These are phyloP conservation scores for Drosophila funebris DNA, from an alignment of 1,140 invertebrate species.

Conservation along the genomic window DNA sequence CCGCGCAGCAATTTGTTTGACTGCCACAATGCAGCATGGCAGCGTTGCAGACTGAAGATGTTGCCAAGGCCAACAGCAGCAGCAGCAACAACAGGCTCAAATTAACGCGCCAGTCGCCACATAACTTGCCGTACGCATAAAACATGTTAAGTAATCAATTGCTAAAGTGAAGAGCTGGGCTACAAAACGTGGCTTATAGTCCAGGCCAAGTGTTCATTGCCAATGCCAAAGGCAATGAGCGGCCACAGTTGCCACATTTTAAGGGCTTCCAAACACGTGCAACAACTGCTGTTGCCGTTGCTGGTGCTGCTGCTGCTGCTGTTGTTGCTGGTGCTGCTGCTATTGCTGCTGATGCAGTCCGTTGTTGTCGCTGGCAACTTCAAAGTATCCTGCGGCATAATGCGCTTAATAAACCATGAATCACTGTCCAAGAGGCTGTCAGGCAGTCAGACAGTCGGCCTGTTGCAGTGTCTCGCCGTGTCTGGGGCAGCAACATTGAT, in stretches of 20 bases:
- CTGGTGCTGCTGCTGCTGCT: constrained; percentile 31
- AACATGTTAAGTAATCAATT: constrained; percentile 84
- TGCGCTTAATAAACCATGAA: constrained; percentile 84
- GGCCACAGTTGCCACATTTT: constrained; percentile 29
- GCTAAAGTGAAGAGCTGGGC: constrained; percentile 34
- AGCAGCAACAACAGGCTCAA: constrained; percentile 45
- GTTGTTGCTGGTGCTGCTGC: neutral
- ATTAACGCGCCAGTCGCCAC: constrained; percentile 76
- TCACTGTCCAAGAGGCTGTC: constrained; percentile 81
- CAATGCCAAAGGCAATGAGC: constrained; percentile 52
- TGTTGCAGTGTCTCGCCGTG: neutral
- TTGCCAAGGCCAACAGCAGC: constrained; percentile 5
- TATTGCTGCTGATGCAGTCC: constrained; percentile 24
- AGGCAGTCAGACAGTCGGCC: constrained; percentile 21
- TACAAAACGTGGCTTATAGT: constrained; percentile 1
- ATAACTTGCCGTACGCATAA: constrained; percentile 79
- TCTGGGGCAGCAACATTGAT: constrained; percentile 73
- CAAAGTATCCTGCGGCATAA: constrained; percentile 82
- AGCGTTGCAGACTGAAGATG: neutral
- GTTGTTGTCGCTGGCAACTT: constrained; percentile 49
- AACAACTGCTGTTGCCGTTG: constrained; percentile 21
- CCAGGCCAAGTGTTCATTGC: constrained; percentile 61
- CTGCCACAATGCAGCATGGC: constrained; percentile 28
- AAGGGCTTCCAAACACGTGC: constrained; percentile 49
- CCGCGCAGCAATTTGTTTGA: constrained; percentile 74